Conservation (phyloP, 2,888 invertebrate species). For the Sphaeridia pumilis region DNA sequence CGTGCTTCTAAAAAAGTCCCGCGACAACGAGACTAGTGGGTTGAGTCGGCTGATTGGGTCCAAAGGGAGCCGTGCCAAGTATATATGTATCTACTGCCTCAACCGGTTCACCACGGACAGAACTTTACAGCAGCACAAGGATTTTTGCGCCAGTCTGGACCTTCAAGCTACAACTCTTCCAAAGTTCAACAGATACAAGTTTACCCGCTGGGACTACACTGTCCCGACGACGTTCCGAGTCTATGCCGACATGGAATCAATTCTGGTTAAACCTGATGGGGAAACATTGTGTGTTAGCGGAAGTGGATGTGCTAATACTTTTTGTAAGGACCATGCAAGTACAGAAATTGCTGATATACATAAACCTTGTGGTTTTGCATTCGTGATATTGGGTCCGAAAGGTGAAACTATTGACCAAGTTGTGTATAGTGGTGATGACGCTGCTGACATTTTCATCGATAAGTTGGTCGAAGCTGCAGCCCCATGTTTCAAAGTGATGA, state of each 20-base stretch:
- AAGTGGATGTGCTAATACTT: too few relatives aligned
- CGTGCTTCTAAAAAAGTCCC: background rate
- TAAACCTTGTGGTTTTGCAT: background rate
- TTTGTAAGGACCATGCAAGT: too few relatives aligned
- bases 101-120: background rate
- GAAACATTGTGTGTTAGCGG: too few relatives aligned
- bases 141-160: background rate
- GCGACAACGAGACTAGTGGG: background rate
- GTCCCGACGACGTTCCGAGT: too few relatives aligned
- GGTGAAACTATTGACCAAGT: background rate
- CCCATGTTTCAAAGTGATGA: too few relatives aligned
- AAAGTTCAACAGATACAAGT: too few relatives aligned
- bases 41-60: background rate
- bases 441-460: background rate
- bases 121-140: background rate
- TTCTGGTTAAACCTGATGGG: too few relatives aligned
- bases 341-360: background rate
- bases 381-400: background rate
- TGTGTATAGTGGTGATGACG: background rate
- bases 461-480: too few relatives aligned
- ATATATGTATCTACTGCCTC: background rate
- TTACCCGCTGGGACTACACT: too few relatives aligned
- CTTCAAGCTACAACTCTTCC: too few relatives aligned
- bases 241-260: constrained; percentile 1
- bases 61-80: background rate